Base-by-base conservation (phyloP, 1,140 invertebrate genomes). In the Drosophila cardini region DNA sequence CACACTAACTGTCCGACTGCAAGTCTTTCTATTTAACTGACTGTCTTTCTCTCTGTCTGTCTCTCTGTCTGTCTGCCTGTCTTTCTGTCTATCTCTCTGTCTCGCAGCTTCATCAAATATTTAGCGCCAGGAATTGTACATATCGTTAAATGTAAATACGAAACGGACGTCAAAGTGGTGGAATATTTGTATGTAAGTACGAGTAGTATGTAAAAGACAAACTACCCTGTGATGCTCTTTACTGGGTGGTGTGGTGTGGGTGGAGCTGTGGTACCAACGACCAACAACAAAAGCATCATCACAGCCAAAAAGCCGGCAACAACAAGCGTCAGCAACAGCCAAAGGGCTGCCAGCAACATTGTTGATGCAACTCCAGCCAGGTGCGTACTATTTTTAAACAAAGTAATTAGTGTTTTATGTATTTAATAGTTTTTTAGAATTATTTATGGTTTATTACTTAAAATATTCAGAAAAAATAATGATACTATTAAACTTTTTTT, bases 81-180 rank as follows among this genome's bases (percentile, higher is more conserved):
- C 30, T 72, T 16, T 63, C 38, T 65, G n/a, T 42, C 45, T 38
- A 36, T 78, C 46, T 60, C 52, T 52, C 64, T 80, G 64, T 68
- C 60, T 69, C 26, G 75, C 69, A 83, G 84, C 83, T 77, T 89
- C 84, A 87, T 87, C 84, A 87, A 87, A 87, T 87, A 87, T 87
- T 87, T 87, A 87, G 76, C 79, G 79, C 80, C 83, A 80, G 73
- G 21, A 69, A 82, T 89, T 89, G 80, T 89, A 81, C 73, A 89
- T 73, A 67, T 82, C 78, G 69, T 72, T 64, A 71, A 87, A 86
- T 80, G 84, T 89, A 87, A 87, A 87, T 87, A 89, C 79, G 62
- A 80, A 79, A 69, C 79, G 80, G 79, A 87, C 80, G 79, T 83
- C 71, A 76, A 70, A 86, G 76, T 78, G 82, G 71, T 86, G 57